Base-by-base conservation (phyloP, 2,797 vertebrate genomes). In the Centropyge bicolor region DNA sequence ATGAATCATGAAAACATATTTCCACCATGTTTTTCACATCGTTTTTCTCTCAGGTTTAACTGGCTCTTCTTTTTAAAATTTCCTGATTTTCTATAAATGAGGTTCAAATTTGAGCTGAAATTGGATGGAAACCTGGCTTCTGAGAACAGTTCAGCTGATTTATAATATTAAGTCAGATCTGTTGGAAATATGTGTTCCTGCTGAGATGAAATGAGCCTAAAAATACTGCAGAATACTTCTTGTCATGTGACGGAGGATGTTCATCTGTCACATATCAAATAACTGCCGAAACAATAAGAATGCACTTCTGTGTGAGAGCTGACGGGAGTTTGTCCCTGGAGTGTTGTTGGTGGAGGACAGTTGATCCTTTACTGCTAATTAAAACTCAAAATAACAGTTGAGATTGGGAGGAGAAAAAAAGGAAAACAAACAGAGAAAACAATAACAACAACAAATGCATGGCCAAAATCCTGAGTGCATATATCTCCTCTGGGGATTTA, bases 341-440 rank as follows among this genome's bases (percentile, higher is more conserved):
- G 82, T 49, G 40, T 76, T 74, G 79, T 77, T 61, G 71, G 22
- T 46, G 49, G 73, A 77, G 76, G 78, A 78, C 81, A 76, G 65
- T 35, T 70, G 69, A 79, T 81, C 60, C 72, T 82, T 77, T 84
- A 57, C 73, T 73, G 73, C 60, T 60, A 66, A 81, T 84, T 77
- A 85, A 81, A 75, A 65, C 22, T 41, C 52, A 62, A 43, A 63
- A 31, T 46, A 65, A 69, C 31, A 63, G 27, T 62, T 55, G 51
- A 45, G 56, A 60, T 51, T 48, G 38, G 36, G 17, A 52, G n/a
- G 1, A 2, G 63, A 52, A 16, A 17, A 40, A 19, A 19, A 61
- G 24, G 8, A 31, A 31, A 31, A 31, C 27, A 31, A 31, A 31
- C 27, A 31, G 4, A 31, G 27, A 31, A 31, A 31, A 31, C 27